Evolutionary conservation across 2,797 vertebrate species (phyloP).

Genomic region (Sebastes nivosus): DNA sequence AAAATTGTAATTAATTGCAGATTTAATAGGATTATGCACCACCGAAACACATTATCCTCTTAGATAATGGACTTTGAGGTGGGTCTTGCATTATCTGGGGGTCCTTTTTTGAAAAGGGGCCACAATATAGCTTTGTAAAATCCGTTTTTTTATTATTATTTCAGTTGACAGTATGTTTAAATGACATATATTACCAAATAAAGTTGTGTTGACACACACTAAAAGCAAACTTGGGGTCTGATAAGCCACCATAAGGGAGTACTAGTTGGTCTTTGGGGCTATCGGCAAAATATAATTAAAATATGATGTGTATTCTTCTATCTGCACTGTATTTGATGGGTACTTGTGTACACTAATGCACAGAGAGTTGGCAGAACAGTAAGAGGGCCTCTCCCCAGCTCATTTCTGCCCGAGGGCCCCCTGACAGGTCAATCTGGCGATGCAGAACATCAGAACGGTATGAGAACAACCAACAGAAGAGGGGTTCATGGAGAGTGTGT

Average conservation of each 20-base stretch:
- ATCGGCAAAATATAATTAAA: not conserved
- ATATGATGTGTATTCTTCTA: not conserved
- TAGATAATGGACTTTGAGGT: not conserved
- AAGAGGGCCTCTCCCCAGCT: not conserved
- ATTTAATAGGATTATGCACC: not conserved
- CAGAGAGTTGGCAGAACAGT: not conserved
- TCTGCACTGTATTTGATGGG: not conserved
- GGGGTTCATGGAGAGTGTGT: constrained; percentile 4
- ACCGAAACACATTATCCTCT: not conserved
- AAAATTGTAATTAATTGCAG: constrained; percentile 5
- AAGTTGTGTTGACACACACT: not conserved
- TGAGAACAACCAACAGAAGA: constrained; percentile 18
- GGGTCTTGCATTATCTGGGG: not conserved
- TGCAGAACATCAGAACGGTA: constrained; percentile 4
- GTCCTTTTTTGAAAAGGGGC: not conserved
- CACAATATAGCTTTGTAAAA: not conserved
- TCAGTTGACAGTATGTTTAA: not conserved
- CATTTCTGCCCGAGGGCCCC: not conserved
- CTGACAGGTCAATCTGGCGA: not conserved
- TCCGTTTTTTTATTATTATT: not conserved
- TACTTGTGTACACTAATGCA: not conserved
- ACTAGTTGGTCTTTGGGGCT: not conserved
- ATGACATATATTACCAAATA: not conserved
- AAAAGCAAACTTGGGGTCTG: not conserved
- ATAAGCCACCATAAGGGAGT: not conserved